Percentiles rank a stretch among this genome's conserved stretches.
Conservation (phyloP, 2,113 vertebrate species). For the Festucalex cinctus region DNA sequence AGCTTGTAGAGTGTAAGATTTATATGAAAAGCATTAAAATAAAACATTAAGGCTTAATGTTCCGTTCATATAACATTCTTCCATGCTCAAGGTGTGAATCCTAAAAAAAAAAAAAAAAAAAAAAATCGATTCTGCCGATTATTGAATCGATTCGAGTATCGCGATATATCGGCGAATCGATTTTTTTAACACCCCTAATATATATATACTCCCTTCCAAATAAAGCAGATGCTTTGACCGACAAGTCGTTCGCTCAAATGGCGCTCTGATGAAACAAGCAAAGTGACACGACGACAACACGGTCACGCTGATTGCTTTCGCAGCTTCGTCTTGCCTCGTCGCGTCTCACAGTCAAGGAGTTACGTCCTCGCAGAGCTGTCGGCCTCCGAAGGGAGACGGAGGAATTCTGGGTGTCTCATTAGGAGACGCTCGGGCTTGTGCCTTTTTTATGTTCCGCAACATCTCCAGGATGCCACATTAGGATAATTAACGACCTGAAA, state of each 20-base stretch:
- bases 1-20: too few relatives aligned
- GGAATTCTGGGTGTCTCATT: conserved; percentile 36
- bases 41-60: too few relatives aligned
- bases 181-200: too few relatives aligned
- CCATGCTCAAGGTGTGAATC: too few relatives aligned
- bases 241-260: conserved; percentile 17
- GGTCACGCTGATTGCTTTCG: conserved; percentile 57
- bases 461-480: not conserved
- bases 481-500: conserved; percentile 18
- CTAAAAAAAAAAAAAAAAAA: too few relatives aligned
- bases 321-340: conserved; percentile 38
- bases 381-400: conserved; percentile 7
- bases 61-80: too few relatives aligned
- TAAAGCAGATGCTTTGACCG: not conserved
- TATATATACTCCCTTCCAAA: not conserved
- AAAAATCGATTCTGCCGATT: too few relatives aligned
- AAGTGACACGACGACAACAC: conserved; percentile 38
- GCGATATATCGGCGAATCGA: too few relatives aligned
- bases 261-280: conserved; percentile 27
- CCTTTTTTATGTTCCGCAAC: conserved; percentile 2
- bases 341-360: not conserved
- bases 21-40: too few relatives aligned
- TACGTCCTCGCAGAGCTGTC: not conserved
- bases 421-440: conserved; percentile 20
- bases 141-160: too few relatives aligned